Conservation (phyloP, 2,113 vertebrate species). For the Fregetta grallaria region DNA sequence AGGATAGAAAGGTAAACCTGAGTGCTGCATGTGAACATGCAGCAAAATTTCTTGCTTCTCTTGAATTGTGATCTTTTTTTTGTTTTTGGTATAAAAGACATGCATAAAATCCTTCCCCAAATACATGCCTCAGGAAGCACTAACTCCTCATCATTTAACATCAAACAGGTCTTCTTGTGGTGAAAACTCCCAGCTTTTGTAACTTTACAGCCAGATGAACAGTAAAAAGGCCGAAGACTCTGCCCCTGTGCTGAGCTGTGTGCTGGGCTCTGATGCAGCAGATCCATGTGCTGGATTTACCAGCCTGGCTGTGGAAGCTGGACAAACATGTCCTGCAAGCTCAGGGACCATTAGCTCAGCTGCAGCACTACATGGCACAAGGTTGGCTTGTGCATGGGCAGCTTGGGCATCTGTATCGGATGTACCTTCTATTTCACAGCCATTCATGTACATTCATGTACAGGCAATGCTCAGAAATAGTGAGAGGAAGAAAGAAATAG, state of each 20-base stretch:
- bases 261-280: background rate
- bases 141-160: background rate
- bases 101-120: background rate
- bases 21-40: background rate
- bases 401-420: rapidly evolving
- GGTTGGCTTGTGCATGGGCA: background rate
- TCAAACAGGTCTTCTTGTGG: background rate
- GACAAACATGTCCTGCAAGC: background rate
- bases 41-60: background rate
- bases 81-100: background rate
- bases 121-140: background rate
- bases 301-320: background rate
- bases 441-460: rapidly evolving
- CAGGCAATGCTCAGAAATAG: background rate
- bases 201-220: background rate
- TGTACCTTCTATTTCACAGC: background rate
- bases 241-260: background rate
- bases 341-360: background rate
- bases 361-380: background rate
- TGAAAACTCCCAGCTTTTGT: background rate
- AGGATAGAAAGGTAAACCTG: background rate
- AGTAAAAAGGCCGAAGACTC: background rate
- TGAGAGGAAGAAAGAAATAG: background rate
- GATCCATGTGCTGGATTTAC: background rate
- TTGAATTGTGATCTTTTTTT: background rate